Conservation (phyloP, 2,888 invertebrate species). For the Prenolepis imparis region DNA sequence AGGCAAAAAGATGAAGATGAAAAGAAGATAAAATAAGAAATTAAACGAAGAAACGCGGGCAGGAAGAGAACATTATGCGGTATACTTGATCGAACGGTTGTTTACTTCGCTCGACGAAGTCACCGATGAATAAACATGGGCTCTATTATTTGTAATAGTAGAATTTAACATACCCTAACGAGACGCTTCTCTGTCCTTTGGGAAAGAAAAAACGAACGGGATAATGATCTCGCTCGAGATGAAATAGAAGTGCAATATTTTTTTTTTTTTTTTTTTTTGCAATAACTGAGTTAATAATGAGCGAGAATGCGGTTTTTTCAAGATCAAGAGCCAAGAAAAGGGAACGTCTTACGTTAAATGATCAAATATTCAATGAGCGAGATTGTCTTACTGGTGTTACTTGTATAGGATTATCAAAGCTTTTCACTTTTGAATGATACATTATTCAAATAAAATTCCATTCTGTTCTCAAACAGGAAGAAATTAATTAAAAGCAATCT, state of each 20-base stretch:
- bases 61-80: constrained; percentile 23
- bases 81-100: constrained; percentile 28
- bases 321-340: not conserved
- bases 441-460: not conserved
- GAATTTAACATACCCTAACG: constrained; percentile 43
- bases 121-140: constrained; percentile 47
- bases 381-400: constrained; percentile 8
- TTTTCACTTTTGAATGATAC: not conserved
- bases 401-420: not conserved
- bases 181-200: constrained; percentile 18
- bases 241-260: constrained; percentile 2
- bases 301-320: not conserved
- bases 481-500: not conserved
- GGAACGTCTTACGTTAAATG: not conserved
- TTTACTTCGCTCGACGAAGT: constrained; percentile 14
- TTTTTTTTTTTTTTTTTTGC: not conserved
- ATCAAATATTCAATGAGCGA: constrained; percentile 6
- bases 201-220: constrained; percentile 20
- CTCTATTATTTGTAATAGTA: constrained; percentile 21
- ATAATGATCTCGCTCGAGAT: constrained; percentile 30
- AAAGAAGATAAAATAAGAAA: constrained; percentile 3
- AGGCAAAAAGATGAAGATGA: constrained; percentile 47
- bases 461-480: not conserved
- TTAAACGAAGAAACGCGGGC: constrained; percentile 10
- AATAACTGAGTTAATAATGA: not conserved